A percentile compares a stretch with the other conserved stretches of the same genome.
Evolutionary conservation across 2,797 vertebrate species (phyloP).

Genomic region (Acomys russatus): DNA sequence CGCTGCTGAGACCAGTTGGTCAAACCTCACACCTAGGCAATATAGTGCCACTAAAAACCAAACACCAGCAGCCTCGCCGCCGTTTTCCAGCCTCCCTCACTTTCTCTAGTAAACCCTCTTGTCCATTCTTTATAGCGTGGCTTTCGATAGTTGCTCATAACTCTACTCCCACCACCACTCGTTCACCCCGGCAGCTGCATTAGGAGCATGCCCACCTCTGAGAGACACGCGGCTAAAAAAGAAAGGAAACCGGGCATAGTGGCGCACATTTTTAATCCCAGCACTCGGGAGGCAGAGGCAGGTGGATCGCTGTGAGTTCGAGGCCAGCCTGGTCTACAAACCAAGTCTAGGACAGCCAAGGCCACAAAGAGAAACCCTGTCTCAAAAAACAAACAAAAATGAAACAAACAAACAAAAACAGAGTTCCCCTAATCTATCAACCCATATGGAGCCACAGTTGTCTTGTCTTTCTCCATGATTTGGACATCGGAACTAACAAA

Average conservation of each 20-base stretch:
- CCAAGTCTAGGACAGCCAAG: too few relatives aligned
- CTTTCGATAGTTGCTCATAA: neutral
- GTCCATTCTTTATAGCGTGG: neutral
- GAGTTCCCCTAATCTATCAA: neutral
- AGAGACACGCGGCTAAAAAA: neutral
- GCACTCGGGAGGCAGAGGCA: too few relatives aligned
- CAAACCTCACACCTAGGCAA: conserved; percentile 10
- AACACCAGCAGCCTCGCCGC: neutral
- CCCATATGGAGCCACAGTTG: neutral
- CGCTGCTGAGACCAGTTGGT: neutral
- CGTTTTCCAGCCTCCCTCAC: neutral
- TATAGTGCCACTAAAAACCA: neutral
- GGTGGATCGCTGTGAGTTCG: too few relatives aligned
- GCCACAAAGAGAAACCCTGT: too few relatives aligned
- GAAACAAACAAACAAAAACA: neutral
- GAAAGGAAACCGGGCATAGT: neutral
- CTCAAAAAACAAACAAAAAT: too few relatives aligned
- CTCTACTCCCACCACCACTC: neutral
- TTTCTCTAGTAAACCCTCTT: neutral
- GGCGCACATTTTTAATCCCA: too few relatives aligned
- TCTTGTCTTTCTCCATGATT: neutral
- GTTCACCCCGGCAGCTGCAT: neutral
- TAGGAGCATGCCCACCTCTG: neutral
- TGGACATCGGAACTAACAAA: neutral
- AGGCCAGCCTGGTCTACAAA: too few relatives aligned